These are phyloP conservation scores for Ceratitis capitata DNA, from an alignment of 1,140 invertebrate species.

Conservation along the genomic window DNA sequence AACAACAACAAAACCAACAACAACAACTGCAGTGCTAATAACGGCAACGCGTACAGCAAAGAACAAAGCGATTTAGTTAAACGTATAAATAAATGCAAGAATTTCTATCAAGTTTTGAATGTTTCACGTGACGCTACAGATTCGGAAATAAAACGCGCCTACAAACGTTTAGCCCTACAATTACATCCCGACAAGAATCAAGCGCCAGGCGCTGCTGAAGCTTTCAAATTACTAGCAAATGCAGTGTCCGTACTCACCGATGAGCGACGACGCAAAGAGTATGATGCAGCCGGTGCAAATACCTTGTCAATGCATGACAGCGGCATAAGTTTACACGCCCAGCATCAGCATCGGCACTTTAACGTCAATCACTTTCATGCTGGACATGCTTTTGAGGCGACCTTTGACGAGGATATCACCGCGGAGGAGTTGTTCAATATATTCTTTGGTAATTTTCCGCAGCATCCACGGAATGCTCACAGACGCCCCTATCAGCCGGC, in stretches of 20 bases:
- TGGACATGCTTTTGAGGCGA: conserved; percentile 64
- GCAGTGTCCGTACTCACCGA: conserved; percentile 94
- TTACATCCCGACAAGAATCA: conserved; percentile 99
- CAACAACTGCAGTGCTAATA: not conserved
- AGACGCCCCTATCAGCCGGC: conserved; percentile 54
- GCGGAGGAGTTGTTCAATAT: conserved; percentile 98
- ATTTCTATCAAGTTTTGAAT: conserved; percentile 97
- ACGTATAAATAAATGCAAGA: conserved; percentile 78
- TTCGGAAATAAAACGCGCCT: conserved; percentile 94
- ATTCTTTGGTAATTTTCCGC: conserved; percentile 85
- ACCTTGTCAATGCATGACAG: conserved; percentile 2
- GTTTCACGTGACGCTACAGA: conserved; percentile 92
- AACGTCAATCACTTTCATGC: conserved; percentile 22
- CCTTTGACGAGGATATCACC: conserved; percentile 86
- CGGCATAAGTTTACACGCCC: not conserved
- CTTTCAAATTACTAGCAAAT: conserved; percentile 94
- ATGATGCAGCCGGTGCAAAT: conserved; percentile 82
- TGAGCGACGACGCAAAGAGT: conserved; percentile 90
- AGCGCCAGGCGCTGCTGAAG: conserved; percentile 92
- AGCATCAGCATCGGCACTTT: conserved; percentile 38
- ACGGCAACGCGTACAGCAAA: conserved; percentile 66
- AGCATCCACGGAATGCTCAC: not conserved
- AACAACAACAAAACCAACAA: not conserved
- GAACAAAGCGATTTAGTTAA: conserved; percentile 72
- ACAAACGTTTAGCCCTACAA: conserved; percentile 93